Base-by-base conservation (phyloP, 2,888 invertebrate genomes). In the Cerceris ruficornis region DNA sequence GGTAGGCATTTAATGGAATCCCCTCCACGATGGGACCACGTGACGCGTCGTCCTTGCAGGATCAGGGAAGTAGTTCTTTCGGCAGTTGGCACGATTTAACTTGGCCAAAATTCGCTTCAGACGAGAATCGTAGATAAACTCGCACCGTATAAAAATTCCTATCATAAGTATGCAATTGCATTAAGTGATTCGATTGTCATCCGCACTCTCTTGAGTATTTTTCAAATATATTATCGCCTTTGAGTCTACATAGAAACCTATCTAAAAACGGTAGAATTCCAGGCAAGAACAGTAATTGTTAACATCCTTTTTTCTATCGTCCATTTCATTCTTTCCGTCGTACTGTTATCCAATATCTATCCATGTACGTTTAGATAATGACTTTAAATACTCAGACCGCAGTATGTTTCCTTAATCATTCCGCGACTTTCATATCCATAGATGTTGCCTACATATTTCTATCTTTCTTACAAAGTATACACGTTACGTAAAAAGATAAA, bases 1-100 rank as follows among this genome's bases (percentile, higher is more conserved):
- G 87, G 88, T 84, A 87, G 88, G 90, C 82, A 68, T 81, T 77
- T 73, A 75, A 46, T 67, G 55, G 28, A n/a, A 65, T 59, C 71
- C 77, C 74, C 76, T 72, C 82, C 69, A 80, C 62, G 57, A 64
- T 67, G 81, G 85, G 86, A 91, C 91, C 92, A 91, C 91, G 91
- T 91, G 91, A 91, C 87, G 84, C 66, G 61, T 87, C 90, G 91
- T 91, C 91, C 91, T 92, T 90, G 90, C 90, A 89, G 90, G 91
- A 92, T 90, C 91, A 91, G 92, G 91, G 82, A 88, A 87, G 86
- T 88, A 91, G 90, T 88, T 80, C 75, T 84, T 67, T 46, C 80
- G 84, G 85, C 81, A 87, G 75, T 83, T 87, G 76, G 82, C 72
- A 84, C 74, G 71, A 42, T 49, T 57, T 28, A 46, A 28, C 39